Base-by-base conservation (phyloP, 2,113 vertebrate species). In the Syrrhaptes paradoxus region DNA sequence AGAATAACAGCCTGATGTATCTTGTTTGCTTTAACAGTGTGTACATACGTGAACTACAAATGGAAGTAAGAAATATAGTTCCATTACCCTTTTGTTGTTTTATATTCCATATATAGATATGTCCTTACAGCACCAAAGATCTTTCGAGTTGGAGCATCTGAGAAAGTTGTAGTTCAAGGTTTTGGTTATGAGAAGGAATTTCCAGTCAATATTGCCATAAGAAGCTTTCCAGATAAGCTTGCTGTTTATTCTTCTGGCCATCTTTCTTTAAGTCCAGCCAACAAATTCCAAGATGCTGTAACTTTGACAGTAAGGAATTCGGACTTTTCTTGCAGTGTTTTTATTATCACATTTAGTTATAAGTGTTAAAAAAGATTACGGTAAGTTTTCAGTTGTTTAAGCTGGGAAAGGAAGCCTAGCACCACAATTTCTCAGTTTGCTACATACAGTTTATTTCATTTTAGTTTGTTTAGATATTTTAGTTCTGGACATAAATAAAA, bases 41-140 rank as follows among this genome's bases (percentile, higher is more conserved):
- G 13, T 22, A 10, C 0, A 0, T 15, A 13, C 19, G 21, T n/a
- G 36, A 80, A 63, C 52, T 77, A 59, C 13, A 55, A 54, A 72
- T 0, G 1, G 25, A 36, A 54, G 17, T 32, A 17, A 81, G 15
- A 76, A 58, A 71, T 51, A 13, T 0, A 38, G 7, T 58, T 86
- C 61, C 72, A 6, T 84, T 15, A 7, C 4, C 11, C 29, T 87
- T 90, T 54, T 62, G 6, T 66, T 96, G 12, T 83, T 94, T 97
- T 85, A 28, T 86, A 7, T 94, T 74, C 51, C 20, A 0, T n/a
- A 13, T 45, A 25, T 90, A 99, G 99, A 12, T 99, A 98, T 29
- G 96, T 99, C 85, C 94, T 99, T 36, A 98, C 98, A 24, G 98
- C 98, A 51, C 99, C 99, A 19, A 98, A 98, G 94, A 43, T 97